phyloP scores from a whole-genome alignment of 2,888 invertebrate genomes.

The Elaeidobius kamerunicus region DNA sequence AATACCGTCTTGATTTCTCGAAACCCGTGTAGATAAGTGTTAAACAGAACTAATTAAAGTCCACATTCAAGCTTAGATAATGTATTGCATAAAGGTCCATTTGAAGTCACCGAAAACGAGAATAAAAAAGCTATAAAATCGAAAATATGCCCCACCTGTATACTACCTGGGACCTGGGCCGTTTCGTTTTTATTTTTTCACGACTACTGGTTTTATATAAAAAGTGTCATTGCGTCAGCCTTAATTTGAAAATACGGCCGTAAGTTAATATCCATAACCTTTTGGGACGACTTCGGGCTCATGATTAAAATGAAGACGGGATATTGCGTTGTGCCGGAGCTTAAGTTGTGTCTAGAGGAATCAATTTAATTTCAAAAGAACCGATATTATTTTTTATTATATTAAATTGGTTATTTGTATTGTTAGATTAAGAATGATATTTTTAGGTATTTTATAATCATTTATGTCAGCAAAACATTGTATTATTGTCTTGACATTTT shows the following conservation, averaged over 20 bases:
- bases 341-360: slow-evolving; percentile 1
- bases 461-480: too few relatives aligned
- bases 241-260: slow-evolving; percentile 50
- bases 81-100: slow-evolving; percentile 39
- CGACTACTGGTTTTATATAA: slow-evolving; percentile 52
- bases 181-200: slow-evolving; percentile 44
- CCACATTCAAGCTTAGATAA: slow-evolving; percentile 37
- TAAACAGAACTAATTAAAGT: slow-evolving; percentile 27
- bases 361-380: too few relatives aligned
- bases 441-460: too few relatives aligned
- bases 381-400: too few relatives aligned
- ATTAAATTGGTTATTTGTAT: too few relatives aligned
- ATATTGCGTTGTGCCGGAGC: slow-evolving; percentile 1
- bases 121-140: slow-evolving; percentile 41
- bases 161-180: slow-evolving; percentile 32
- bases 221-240: slow-evolving; percentile 48
- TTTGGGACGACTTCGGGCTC: slow-evolving; percentile 16
- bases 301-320: slow-evolving; percentile 19
- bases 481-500: too few relatives aligned
- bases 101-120: slow-evolving; percentile 42
- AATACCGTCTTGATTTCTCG: slow-evolving; percentile 6
- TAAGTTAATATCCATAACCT: slow-evolving; percentile 39
- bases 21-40: slow-evolving; percentile 32
- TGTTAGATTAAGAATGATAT: too few relatives aligned
- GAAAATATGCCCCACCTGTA: slow-evolving; percentile 39